A percentile compares a stretch with the other conserved stretches of the same genome.
phyloP scores from a whole-genome alignment of 2,797 vertebrate genomes.

The Cichlasoma orientale region DNA sequence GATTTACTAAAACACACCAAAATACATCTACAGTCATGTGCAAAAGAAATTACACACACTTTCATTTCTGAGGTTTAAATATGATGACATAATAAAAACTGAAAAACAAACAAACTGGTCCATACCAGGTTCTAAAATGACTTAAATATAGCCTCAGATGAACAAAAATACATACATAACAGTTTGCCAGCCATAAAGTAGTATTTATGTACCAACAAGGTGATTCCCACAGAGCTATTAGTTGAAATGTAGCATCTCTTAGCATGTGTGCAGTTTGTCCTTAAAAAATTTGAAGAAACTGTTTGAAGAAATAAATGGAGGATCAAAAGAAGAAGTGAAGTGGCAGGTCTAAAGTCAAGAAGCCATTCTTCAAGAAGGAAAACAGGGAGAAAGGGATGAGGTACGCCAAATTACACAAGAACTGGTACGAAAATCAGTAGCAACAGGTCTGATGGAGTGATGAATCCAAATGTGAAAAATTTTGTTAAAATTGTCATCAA shows the following conservation, averaged over 20 bases:
- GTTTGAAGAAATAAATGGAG: background rate
- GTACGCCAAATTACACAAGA: background rate
- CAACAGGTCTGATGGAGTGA: background rate
- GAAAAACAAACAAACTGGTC: background rate
- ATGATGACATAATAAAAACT: rapidly evolving
- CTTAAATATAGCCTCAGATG: background rate
- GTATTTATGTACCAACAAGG: too few relatives aligned
- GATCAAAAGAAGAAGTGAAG: background rate
- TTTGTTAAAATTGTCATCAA: background rate
- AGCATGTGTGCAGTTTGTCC: background rate
- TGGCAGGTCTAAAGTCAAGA: background rate
- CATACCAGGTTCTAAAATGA: background rate
- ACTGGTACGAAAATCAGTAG: background rate
- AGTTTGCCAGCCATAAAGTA: background rate
- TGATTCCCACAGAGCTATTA: too few relatives aligned
- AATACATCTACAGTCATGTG: background rate
- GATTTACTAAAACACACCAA: background rate
- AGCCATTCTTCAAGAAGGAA: background rate
- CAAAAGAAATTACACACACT: background rate
- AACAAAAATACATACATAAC: background rate
- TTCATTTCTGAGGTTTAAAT: background rate
- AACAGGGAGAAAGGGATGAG: background rate
- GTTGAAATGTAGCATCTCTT: too few relatives aligned
- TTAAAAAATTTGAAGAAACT: background rate
- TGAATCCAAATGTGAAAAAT: background rate